Evolutionary conservation across 2,113 vertebrate species (phyloP).

Genomic region (Symphodus melops): DNA sequence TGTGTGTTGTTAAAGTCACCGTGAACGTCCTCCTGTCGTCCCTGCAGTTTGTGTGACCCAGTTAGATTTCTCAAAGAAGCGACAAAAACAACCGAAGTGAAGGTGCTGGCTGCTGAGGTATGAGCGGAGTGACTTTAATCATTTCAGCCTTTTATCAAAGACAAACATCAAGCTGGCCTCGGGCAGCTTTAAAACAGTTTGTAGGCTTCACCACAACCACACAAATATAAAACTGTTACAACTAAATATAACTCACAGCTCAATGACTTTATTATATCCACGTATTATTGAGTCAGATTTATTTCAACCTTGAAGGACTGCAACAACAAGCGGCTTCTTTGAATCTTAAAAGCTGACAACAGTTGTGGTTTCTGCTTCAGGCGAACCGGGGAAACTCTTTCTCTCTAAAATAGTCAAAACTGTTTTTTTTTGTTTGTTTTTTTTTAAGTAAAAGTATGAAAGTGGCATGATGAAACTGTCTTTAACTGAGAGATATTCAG

Average conservation of each 20-base stretch:
- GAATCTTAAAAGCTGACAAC: background rate
- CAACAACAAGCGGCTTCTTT: background rate
- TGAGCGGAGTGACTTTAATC: background rate
- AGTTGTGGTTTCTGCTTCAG: background rate
- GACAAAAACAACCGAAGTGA: no score
- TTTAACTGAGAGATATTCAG: background rate
- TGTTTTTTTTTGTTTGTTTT: background rate
- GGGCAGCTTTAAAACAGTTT: no score
- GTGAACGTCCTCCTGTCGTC: no score
- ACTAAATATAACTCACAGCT: background rate
- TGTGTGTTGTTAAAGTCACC: no score
- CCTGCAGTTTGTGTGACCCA: background rate
- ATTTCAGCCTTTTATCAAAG: background rate
- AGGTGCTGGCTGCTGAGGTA: background rate
- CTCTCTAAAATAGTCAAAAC: background rate
- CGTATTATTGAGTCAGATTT: background rate
- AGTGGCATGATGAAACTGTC: no score
- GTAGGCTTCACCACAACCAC: background rate
- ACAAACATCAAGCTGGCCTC: background rate
- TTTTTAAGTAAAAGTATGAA: background rate
- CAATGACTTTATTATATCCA: background rate
- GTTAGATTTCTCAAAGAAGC: background rate
- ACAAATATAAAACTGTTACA: background rate
- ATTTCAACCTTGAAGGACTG: background rate
- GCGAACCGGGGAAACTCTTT: background rate